phyloP scores from a whole-genome alignment of 1,140 invertebrate genomes.

The Galleria mellonella region DNA sequence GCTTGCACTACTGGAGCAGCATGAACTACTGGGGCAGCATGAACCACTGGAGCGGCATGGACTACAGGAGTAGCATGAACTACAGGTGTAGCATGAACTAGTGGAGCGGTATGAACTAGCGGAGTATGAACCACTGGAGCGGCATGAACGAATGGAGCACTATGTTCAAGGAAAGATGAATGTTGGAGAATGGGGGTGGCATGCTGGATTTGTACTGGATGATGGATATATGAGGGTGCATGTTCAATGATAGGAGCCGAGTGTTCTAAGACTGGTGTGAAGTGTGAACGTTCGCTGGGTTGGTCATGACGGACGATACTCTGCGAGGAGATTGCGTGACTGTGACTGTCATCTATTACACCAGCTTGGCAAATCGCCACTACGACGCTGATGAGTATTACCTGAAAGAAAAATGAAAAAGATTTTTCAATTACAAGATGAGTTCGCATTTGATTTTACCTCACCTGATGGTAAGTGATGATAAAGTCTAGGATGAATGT shows the following conservation, averaged over 20 bases:
- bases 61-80: conserved; percentile 23
- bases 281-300: conserved; percentile 24
- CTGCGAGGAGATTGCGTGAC: conserved; percentile 56
- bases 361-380: conserved; percentile 45
- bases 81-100: conserved; percentile 23
- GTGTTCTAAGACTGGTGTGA: conserved; percentile 26
- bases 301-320: conserved; percentile 60
- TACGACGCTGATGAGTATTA: conserved; percentile 35
- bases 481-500: too few species aligned
- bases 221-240: neutral
- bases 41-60: conserved; percentile 27
- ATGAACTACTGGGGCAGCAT: conserved; percentile 33
- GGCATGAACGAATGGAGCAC: conserved; percentile 16
- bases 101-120: conserved; percentile 18
- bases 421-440: too few species aligned
- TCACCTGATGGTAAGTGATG: too few species aligned
- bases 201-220: conserved; percentile 1
- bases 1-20: conserved; percentile 29
- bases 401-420: conserved; percentile 24
- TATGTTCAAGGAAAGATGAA: neutral
- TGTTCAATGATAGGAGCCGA: conserved; percentile 5
- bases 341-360: conserved; percentile 31
- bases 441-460: too few species aligned
- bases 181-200: neutral
- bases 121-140: conserved; percentile 29